These are phyloP conservation scores for Nyctalus aviator DNA, from an alignment of 2,797 vertebrate genomes.

Conservation along the genomic window DNA sequence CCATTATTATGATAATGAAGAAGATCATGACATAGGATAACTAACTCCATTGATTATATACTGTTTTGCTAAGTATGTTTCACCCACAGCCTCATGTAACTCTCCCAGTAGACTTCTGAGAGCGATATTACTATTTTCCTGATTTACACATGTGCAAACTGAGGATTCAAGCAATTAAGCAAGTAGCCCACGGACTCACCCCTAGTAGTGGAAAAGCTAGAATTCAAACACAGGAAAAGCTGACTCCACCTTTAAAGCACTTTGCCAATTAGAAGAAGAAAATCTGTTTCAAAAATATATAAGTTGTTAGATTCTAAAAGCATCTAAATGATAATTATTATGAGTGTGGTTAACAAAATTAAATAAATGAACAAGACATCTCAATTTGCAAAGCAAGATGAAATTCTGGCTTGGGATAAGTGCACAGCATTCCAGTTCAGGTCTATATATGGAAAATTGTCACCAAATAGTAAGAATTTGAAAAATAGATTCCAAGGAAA, in stretches of 20 bases:
- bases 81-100: not conserved
- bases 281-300: slow-evolving; percentile 30
- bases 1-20: not conserved
- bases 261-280: not conserved
- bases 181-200: not conserved
- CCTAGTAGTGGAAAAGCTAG: not conserved
- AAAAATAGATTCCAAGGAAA: slow-evolving; percentile 20
- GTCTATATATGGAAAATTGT: not conserved
- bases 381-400: not conserved
- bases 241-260: not conserved
- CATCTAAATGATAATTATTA: not conserved
- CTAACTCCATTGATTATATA: not conserved
- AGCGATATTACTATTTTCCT: not conserved
- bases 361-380: not conserved
- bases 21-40: not conserved
- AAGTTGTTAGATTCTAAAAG: not conserved
- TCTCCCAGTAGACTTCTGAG: not conserved
- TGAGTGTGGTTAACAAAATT: not conserved
- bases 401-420: not conserved
- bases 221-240: not conserved
- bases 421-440: not conserved
- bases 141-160: not conserved
- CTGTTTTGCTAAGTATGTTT: not conserved
- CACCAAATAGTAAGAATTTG: not conserved
- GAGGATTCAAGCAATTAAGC: not conserved